phyloP scores from a whole-genome alignment of 2,888 invertebrate species.

The Lypha dubia region DNA sequence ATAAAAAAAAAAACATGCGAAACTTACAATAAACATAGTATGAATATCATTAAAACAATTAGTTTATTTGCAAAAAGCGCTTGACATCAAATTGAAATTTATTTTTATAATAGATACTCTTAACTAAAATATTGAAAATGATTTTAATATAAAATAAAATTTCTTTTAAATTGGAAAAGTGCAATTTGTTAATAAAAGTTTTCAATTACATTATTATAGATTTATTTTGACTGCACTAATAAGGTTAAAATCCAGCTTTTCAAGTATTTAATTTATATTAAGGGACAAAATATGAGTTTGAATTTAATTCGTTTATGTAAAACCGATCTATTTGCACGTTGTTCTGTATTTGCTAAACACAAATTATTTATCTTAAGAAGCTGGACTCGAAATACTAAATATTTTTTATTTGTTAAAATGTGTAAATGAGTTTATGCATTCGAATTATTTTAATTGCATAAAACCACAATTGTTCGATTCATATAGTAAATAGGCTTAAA shows the following conservation, averaged over 20 bases:
- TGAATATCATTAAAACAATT: slow-evolving; percentile 75
- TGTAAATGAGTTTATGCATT: slow-evolving; percentile 25
- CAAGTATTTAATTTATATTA: background rate
- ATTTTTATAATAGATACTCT: slow-evolving; percentile 68
- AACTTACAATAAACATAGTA: slow-evolving; percentile 75
- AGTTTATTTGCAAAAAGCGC: slow-evolving; percentile 82
- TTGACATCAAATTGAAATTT: slow-evolving; percentile 79
- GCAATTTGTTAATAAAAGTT: slow-evolving; percentile 42
- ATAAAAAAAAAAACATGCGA: slow-evolving; percentile 72
- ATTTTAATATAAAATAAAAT: slow-evolving; percentile 24
- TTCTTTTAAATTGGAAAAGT: slow-evolving; percentile 21
- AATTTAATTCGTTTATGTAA: background rate
- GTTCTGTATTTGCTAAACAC: background rate
- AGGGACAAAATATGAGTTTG: background rate
- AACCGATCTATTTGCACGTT: slow-evolving; percentile 19
- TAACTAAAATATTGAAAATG: slow-evolving; percentile 61
- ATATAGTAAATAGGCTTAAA: no score
- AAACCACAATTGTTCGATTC: background rate
- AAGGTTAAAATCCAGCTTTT: slow-evolving; percentile 36
- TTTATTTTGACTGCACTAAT: slow-evolving; percentile 30
- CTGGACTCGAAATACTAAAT: slow-evolving; percentile 47
- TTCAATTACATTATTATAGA: slow-evolving; percentile 38
- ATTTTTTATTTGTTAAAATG: background rate
- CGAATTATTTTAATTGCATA: slow-evolving; percentile 32
- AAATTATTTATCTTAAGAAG: slow-evolving; percentile 17